These are phyloP conservation scores for Nestor notabilis DNA, from an alignment of 2,113 vertebrate species.

Conservation along the genomic window DNA sequence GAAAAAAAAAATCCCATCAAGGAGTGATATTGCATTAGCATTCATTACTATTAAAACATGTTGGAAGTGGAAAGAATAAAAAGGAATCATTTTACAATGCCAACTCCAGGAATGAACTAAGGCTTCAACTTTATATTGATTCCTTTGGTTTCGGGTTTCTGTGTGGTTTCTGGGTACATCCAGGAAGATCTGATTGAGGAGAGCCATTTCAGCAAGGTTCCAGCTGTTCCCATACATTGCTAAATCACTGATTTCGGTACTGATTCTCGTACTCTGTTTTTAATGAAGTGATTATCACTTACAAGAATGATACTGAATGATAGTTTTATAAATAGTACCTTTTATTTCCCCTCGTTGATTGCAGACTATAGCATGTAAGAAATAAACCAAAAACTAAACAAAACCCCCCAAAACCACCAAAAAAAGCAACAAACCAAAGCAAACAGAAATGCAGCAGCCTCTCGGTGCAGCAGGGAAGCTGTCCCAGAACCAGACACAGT, in stretches of 20 bases:
- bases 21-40: constrained; percentile 11
- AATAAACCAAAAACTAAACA: not conserved
- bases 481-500: not conserved
- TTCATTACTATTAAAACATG: constrained; percentile 40
- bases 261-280: not conserved
- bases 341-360: not conserved
- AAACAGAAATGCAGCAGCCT: not conserved
- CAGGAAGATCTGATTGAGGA: not conserved
- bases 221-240: not conserved
- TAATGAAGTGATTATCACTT: not conserved
- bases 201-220: not conserved
- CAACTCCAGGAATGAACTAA: not conserved
- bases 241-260: not conserved
- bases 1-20: not conserved
- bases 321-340: not conserved
- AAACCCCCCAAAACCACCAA: not conserved
- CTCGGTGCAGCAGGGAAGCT: not conserved
- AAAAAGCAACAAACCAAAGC: not conserved
- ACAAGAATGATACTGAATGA: not conserved
- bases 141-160: not conserved
- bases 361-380: not conserved
- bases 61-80: constrained; percentile 14
- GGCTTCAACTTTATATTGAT: not conserved
- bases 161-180: not conserved
- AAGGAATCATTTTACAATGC: not conserved